These are phyloP conservation scores for Ashinkailepas kermadecensis DNA, from an alignment of 2,888 invertebrate species.

Conservation along the genomic window DNA sequence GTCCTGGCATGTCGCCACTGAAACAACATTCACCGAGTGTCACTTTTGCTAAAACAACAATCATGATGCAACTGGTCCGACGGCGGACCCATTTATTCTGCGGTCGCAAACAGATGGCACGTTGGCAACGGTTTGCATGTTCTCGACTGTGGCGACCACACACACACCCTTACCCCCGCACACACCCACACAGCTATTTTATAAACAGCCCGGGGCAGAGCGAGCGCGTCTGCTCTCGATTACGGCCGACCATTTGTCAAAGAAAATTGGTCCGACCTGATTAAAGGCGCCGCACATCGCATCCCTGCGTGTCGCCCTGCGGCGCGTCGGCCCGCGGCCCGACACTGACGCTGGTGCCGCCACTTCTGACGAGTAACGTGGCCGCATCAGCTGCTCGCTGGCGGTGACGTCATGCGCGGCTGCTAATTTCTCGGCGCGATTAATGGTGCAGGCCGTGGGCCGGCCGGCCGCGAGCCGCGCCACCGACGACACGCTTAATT, in stretches of 20 bases:
- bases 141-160: neutral
- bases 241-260: conserved; percentile 1
- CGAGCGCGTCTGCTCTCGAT: neutral
- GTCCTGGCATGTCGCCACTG: neutral
- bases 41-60: conserved; percentile 5
- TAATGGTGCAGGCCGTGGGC: neutral
- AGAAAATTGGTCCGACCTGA: conserved; percentile 4
- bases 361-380: neutral
- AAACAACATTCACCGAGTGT: neutral
- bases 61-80: neutral
- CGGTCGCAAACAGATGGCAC: neutral
- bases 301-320: neutral
- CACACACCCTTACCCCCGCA: neutral
- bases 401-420: neutral
- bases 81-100: neutral
- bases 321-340: neutral
- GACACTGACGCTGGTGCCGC: neutral
- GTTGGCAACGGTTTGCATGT: neutral
- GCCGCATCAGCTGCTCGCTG: neutral
- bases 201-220: neutral
- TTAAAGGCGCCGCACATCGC: conserved; percentile 4
- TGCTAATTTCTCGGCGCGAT: neutral
- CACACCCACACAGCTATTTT: neutral
- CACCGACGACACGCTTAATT: neutral
- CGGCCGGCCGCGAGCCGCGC: neutral